phyloP scores from a whole-genome alignment of 2,888 invertebrate species.

The Cryptus viduatorius region DNA sequence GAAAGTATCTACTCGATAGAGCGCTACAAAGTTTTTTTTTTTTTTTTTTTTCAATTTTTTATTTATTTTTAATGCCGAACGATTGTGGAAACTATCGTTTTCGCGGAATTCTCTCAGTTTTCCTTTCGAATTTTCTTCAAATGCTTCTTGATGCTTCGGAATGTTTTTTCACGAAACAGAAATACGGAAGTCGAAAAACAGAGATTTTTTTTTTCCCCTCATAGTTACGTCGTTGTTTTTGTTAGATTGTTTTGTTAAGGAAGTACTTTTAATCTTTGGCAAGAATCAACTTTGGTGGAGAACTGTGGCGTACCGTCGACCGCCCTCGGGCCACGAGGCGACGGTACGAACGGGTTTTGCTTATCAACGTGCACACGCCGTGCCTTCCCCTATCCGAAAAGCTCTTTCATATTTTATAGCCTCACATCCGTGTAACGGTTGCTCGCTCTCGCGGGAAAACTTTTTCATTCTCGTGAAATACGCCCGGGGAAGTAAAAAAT shows the following conservation, averaged over 20 bases:
- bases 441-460: conserved; percentile 34
- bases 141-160: no score
- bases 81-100: no score
- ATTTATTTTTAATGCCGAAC: neutral
- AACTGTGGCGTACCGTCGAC: conserved; percentile 4
- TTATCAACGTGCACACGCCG: conserved; percentile 44
- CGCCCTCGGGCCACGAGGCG: neutral
- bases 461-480: conserved; percentile 36
- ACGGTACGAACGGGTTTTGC: conserved; percentile 30
- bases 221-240: neutral
- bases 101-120: no score
- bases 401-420: conserved; percentile 52
- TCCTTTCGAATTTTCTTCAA: no score
- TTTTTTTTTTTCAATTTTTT: neutral
- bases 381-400: conserved; percentile 26
- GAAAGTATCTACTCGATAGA: neutral
- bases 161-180: no score
- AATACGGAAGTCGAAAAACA: no score
- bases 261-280: conserved; percentile 13
- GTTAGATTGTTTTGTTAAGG: neutral
- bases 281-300: neutral
- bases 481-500: conserved; percentile 7
- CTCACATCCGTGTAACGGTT: neutral
- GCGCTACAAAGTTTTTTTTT: neutral
- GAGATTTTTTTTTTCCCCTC: neutral